Evolutionary conservation across 2,888 invertebrate species (phyloP).

Genomic region (Leptothorax acervorum): DNA sequence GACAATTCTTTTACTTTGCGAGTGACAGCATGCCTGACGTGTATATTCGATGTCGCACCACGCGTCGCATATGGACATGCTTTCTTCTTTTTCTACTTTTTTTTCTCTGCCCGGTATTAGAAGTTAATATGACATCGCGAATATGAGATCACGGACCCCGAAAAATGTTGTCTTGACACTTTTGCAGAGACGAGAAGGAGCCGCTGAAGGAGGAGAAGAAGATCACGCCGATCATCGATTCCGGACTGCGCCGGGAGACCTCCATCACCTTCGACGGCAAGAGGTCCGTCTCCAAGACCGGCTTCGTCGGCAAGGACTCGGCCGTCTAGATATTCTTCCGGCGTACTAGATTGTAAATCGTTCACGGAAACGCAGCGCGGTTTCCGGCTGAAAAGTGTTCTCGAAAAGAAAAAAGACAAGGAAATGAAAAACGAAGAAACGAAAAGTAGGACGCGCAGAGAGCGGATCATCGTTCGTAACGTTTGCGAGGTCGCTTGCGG

Average conservation of each 20-base stretch:
- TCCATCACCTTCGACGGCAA: constrained; percentile 94
- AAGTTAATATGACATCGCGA: constrained; percentile 43
- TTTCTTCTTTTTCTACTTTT: constrained; percentile 44
- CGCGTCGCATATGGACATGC: constrained; percentile 72
- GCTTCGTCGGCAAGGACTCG: constrained; percentile 96
- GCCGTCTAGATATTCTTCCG: constrained; percentile 89
- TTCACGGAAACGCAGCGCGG: constrained; percentile 64
- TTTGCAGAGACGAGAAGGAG: constrained; percentile 92
- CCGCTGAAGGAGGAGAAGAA: constrained; percentile 90
- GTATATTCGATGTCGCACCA: constrained; percentile 71
- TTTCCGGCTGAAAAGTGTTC: constrained; percentile 73
- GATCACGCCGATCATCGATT: constrained; percentile 87
- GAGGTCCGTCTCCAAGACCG: constrained; percentile 93
- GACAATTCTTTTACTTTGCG: constrained; percentile 56
- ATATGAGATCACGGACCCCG: not conserved
- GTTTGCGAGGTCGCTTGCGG: not conserved
- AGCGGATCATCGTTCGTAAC: not conserved
- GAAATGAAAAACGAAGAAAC: constrained; percentile 46
- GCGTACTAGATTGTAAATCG: constrained; percentile 86
- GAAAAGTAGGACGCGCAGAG: constrained; percentile 18
- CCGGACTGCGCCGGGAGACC: constrained; percentile 91
- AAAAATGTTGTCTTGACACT: constrained; percentile 16
- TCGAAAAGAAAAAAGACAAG: constrained; percentile 60
- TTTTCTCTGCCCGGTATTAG: constrained; percentile 67
- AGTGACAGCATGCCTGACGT: constrained; percentile 73